Percentiles rank a stretch among this genome's conserved stretches.
Evolutionary conservation across 1,140 invertebrate genomes (phyloP).

Genomic region (Amyelois transitella): DNA sequence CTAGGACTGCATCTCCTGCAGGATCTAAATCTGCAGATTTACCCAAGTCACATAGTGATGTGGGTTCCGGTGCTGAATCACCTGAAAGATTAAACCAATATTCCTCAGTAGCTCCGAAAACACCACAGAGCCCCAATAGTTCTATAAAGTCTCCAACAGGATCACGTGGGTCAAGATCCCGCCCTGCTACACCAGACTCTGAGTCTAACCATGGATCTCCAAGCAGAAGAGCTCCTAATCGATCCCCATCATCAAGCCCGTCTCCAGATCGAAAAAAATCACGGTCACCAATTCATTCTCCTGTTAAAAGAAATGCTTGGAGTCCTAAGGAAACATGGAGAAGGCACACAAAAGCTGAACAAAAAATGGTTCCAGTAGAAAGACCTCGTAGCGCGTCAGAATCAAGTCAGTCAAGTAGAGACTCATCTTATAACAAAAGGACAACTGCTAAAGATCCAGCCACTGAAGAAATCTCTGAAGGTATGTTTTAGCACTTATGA

Average conservation of each 20-base stretch:
- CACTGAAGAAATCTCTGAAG: slow-evolving; percentile 73
- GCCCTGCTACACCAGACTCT: slow-evolving; percentile 47
- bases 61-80: slow-evolving; percentile 48
- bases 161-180: slow-evolving; percentile 40
- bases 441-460: slow-evolving; percentile 56
- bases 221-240: slow-evolving; percentile 22
- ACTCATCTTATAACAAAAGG: slow-evolving; percentile 63
- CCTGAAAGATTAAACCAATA: slow-evolving; percentile 39
- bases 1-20: slow-evolving; percentile 42
- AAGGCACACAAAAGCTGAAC: slow-evolving; percentile 62
- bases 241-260: slow-evolving; percentile 33
- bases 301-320: slow-evolving; percentile 55
- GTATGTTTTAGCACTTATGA: too few species aligned
- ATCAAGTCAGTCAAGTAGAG: slow-evolving; percentile 66
- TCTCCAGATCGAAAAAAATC: slow-evolving; percentile 49
- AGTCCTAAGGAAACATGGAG: slow-evolving; percentile 62
- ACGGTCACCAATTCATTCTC: slow-evolving; percentile 34
- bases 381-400: slow-evolving; percentile 50
- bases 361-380: slow-evolving; percentile 52
- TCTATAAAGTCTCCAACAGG: slow-evolving; percentile 39
- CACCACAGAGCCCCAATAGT: slow-evolving; percentile 45
- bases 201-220: slow-evolving; percentile 33
- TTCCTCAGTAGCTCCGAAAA: slow-evolving; percentile 38
- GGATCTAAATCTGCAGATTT: slow-evolving; percentile 51
- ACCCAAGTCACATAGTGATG: slow-evolving; percentile 55